A percentile compares a stretch with the other conserved stretches of the same genome.
Evolutionary conservation across 2,888 invertebrate species (phyloP).

Genomic region (Epirrhoe alternata): DNA sequence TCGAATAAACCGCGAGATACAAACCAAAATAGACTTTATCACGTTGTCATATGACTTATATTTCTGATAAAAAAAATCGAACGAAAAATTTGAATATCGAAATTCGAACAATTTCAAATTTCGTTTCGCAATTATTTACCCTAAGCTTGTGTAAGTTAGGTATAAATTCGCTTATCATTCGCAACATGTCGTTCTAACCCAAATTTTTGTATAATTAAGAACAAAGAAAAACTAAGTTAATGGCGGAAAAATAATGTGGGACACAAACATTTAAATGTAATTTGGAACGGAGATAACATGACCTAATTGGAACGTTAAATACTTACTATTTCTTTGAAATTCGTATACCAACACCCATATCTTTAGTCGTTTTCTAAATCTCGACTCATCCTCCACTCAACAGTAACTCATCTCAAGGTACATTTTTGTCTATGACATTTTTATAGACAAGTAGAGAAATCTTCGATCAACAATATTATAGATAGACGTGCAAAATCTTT

Average conservation of each 20-base stretch:
- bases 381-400: too few species aligned
- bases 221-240: constrained; percentile 68
- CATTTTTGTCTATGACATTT: too few species aligned
- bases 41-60: neutral
- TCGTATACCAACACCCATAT: too few species aligned
- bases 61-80: too few species aligned
- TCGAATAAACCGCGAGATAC: constrained; percentile 33
- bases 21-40: constrained; percentile 38
- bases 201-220: constrained; percentile 68
- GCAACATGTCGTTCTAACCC: constrained; percentile 57
- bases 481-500: too few species aligned
- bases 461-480: too few species aligned
- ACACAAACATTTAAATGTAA: constrained; percentile 75
- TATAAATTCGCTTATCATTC: constrained; percentile 13
- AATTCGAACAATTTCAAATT: neutral
- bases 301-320: constrained; percentile 23
- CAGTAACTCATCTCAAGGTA: too few species aligned
- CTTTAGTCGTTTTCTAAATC: too few species aligned
- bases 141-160: neutral
- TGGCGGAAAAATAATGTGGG: constrained; percentile 68
- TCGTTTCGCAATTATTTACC: constrained; percentile 3
- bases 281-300: constrained; percentile 61
- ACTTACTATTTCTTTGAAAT: neutral
- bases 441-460: too few species aligned
- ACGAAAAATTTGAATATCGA: neutral